These are phyloP conservation scores for Psammodynastes pulverulentus DNA, from an alignment of 2,113 vertebrate genomes.

Conservation along the genomic window DNA sequence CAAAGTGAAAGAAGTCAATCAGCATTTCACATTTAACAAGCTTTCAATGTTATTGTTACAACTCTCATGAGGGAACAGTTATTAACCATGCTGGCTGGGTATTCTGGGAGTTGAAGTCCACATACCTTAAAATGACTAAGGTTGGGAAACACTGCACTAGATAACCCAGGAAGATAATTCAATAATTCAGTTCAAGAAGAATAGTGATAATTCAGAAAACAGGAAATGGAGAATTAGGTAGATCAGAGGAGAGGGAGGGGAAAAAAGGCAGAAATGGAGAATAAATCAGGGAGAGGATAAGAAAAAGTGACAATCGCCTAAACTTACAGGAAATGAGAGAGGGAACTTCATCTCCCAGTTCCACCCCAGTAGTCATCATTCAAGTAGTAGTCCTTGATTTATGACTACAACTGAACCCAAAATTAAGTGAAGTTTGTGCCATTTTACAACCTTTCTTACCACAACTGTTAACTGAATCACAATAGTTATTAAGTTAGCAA, in stretches of 20 bases:
- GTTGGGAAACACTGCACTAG: no score
- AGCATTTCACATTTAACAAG: slow-evolving; percentile 11
- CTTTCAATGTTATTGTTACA: slow-evolving; percentile 10
- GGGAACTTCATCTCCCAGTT: not conserved
- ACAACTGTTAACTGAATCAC: not conserved
- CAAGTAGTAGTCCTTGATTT: not conserved
- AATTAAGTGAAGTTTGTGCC: not conserved
- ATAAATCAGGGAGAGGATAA: not conserved
- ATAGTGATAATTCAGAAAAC: not conserved
- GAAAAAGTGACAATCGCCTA: not conserved
- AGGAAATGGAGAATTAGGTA: not conserved
- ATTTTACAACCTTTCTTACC: not conserved
- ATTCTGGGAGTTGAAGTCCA: no score
- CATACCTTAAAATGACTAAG: no score
- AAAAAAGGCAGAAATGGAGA: not conserved
- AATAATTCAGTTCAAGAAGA: slow-evolving; percentile 1
- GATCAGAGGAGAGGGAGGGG: not conserved
- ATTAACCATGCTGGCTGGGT: not conserved
- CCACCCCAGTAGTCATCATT: not conserved
- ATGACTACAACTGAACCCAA: not conserved
- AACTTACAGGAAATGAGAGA: not conserved
- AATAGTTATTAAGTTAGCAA: not conserved
- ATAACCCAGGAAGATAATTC: not conserved
- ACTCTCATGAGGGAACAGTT: slow-evolving; percentile 21
- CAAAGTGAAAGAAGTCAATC: slow-evolving; percentile 7